These are phyloP conservation scores for Trachops cirrhosus DNA, from an alignment of 2,797 vertebrate species.

Conservation along the genomic window DNA sequence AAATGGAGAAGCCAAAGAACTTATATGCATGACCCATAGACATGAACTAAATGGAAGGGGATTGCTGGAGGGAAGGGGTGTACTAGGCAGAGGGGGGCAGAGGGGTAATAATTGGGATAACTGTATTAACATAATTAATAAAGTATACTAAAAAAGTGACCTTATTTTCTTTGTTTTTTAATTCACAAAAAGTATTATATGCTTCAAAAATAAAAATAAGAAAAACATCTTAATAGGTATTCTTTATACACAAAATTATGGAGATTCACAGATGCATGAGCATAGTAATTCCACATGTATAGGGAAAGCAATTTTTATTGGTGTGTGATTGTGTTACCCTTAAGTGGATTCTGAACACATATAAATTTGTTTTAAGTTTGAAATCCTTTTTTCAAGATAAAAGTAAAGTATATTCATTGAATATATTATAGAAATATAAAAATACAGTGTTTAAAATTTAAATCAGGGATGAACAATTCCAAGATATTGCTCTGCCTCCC, in stretches of 20 bases:
- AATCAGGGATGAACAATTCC: background rate
- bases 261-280: background rate
- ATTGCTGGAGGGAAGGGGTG: too few relatives aligned
- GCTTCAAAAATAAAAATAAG: constrained; percentile 35
- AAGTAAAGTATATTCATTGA: background rate
- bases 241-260: background rate
- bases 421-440: constrained; percentile 20
- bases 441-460: background rate
- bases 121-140: too few relatives aligned
- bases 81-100: too few relatives aligned
- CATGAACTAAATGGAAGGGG: too few relatives aligned
- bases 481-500: background rate
- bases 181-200: background rate
- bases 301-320: constrained; percentile 31
- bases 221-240: background rate
- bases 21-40: too few relatives aligned
- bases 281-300: background rate
- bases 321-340: constrained; percentile 20
- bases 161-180: background rate
- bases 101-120: too few relatives aligned
- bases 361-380: background rate
- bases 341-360: background rate
- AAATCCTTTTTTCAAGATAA: background rate
- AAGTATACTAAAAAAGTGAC: too few relatives aligned
- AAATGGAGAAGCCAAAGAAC: too few relatives aligned